phyloP scores from a whole-genome alignment of 1,140 invertebrate genomes.

The Habropoda laboriosa region DNA sequence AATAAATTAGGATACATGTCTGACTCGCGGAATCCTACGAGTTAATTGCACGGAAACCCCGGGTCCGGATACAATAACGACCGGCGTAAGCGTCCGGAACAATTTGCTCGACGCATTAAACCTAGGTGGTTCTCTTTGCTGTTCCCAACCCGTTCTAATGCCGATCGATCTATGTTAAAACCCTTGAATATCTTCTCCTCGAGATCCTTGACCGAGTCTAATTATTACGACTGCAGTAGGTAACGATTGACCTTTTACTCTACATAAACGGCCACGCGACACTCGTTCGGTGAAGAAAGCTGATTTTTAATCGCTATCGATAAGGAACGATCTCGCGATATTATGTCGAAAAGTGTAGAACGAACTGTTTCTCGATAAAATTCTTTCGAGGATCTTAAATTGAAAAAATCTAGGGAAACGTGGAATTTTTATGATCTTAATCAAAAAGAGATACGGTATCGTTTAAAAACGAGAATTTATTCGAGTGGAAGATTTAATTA shows the following conservation, averaged over 20 bases:
- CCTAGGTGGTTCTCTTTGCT: neutral
- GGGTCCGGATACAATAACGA: constrained; percentile 11
- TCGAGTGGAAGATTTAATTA: too few relatives aligned
- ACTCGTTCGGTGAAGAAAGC: neutral
- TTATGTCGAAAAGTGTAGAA: too few relatives aligned
- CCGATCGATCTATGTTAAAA: constrained; percentile 10
- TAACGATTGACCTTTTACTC: neutral
- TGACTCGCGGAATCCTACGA: neutral
- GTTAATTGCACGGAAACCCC: constrained; percentile 13
- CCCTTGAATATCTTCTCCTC: neutral
- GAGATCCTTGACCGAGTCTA: constrained; percentile 32
- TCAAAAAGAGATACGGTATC: too few relatives aligned
- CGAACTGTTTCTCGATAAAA: too few relatives aligned
- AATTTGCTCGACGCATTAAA: constrained; percentile 3
- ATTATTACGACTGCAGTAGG: neutral
- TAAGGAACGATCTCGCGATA: too few relatives aligned
- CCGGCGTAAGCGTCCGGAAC: neutral
- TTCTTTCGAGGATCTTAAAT: too few relatives aligned
- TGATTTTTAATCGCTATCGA: neutral
- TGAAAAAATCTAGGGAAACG: too few relatives aligned
- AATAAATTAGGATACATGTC: constrained; percentile 13
- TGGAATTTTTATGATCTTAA: too few relatives aligned
- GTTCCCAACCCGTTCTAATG: neutral
- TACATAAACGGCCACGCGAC: neutral
- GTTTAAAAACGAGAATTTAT: too few relatives aligned